Percentiles rank a stretch among this genome's conserved stretches.
Evolutionary conservation across 2,888 invertebrate genomes (phyloP).

Genomic region (Archaeoteleia sp.): DNA sequence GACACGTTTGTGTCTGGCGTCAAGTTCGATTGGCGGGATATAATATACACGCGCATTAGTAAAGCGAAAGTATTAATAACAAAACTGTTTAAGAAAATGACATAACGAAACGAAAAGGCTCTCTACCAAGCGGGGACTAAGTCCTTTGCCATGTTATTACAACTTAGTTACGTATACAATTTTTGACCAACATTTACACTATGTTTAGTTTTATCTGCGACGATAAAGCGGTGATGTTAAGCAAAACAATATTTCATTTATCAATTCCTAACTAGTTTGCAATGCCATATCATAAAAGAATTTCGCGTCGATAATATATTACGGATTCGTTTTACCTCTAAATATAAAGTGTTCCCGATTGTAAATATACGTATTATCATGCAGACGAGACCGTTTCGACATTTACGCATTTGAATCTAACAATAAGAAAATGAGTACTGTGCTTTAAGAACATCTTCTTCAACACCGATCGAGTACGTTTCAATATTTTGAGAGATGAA

Average conservation of each 20-base stretch:
- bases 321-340: slow-evolving; percentile 27
- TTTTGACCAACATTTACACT: slow-evolving; percentile 27
- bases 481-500: no score
- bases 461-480: no score
- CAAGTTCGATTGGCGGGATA: no score
- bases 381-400: not conserved
- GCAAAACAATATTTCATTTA: not conserved
- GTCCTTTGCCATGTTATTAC: slow-evolving; percentile 54
- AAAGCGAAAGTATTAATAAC: slow-evolving; percentile 56
- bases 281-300: slow-evolving; percentile 30
- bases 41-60: no score
- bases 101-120: slow-evolving; percentile 49
- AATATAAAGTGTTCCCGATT: slow-evolving; percentile 33
- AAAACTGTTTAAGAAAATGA: slow-evolving; percentile 31
- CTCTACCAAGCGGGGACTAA: slow-evolving; percentile 50
- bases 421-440: no score
- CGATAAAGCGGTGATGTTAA: not conserved
- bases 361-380: not conserved
- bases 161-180: slow-evolving; percentile 50
- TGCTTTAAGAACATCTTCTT: no score
- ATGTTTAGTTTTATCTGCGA: slow-evolving; percentile 11
- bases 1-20: no score
- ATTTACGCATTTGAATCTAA: slow-evolving; percentile 27
- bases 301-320: slow-evolving; percentile 17
- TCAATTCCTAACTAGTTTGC: slow-evolving; percentile 15